Conservation (phyloP, 2,888 invertebrate species). For the Lasioglossum pauxillum region DNA sequence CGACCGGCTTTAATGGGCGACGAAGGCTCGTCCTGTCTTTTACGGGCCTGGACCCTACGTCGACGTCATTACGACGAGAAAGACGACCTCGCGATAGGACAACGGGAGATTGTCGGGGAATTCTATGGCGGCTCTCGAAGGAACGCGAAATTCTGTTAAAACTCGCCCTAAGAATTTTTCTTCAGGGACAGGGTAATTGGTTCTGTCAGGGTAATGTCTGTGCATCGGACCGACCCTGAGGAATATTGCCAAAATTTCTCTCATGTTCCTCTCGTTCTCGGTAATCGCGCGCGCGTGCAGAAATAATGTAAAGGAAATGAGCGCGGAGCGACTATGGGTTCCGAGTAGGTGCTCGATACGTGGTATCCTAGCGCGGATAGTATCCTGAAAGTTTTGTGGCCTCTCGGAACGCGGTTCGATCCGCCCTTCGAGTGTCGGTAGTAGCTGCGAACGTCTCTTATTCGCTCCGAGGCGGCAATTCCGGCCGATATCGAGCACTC, state of each 20-base stretch:
- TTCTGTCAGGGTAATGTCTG: not conserved
- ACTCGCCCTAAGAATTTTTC: not conserved
- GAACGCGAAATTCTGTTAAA: not conserved
- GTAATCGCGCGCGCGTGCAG: not conserved
- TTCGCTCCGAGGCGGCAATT: not conserved
- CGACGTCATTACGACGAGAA: conserved; percentile 57
- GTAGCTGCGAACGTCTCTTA: not conserved
- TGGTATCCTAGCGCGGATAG: not conserved
- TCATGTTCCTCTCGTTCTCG: too few species aligned
- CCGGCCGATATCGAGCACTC: conserved; percentile 16
- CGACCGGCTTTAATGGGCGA: conserved; percentile 69
- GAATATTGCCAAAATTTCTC: not conserved
- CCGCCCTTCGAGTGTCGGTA: conserved; percentile 2
- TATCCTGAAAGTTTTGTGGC: not conserved
- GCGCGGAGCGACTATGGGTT: not conserved
- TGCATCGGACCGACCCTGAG: too few species aligned
- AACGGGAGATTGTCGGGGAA: conserved; percentile 11
- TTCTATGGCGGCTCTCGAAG: not conserved
- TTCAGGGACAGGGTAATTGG: not conserved
- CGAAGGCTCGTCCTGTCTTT: conserved; percentile 67
- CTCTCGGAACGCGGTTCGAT: not conserved
- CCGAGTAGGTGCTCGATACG: not conserved
- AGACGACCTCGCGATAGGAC: conserved; percentile 42
- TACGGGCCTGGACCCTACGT: conserved; percentile 59
- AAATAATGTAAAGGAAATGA: not conserved